These are phyloP conservation scores for Knipowitschia caucasica DNA, from an alignment of 2,797 vertebrate species.

Conservation along the genomic window DNA sequence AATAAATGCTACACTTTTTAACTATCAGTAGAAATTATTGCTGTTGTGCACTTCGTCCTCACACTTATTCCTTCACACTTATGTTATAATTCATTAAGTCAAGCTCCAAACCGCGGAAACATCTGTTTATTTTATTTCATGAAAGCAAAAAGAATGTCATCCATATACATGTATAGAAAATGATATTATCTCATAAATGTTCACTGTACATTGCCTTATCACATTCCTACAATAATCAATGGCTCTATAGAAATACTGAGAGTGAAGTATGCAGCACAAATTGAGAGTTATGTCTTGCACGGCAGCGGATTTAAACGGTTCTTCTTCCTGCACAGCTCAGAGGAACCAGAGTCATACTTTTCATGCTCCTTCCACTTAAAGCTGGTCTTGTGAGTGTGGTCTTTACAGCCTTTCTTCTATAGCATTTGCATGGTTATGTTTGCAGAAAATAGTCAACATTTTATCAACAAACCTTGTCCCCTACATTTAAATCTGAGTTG, in stretches of 20 bases:
- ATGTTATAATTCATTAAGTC: background rate
- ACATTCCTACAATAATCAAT: constrained; percentile 23
- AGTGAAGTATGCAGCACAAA: constrained; percentile 22
- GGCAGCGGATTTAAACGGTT: constrained; percentile 22
- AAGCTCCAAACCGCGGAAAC: background rate
- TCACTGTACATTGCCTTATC: background rate
- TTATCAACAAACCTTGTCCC: too few relatives aligned
- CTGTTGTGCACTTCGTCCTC: background rate
- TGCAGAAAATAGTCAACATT: too few relatives aligned
- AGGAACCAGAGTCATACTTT: background rate
- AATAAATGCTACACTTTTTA: constrained; percentile 23
- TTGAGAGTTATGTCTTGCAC: constrained; percentile 42
- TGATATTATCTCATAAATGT: background rate
- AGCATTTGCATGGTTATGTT: background rate
- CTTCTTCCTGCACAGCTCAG: constrained; percentile 1
- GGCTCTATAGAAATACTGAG: constrained; percentile 41
- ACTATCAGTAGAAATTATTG: constrained; percentile 25
- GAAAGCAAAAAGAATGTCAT: background rate
- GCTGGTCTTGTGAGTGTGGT: constrained; percentile 11
- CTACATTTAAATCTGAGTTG: too few relatives aligned
- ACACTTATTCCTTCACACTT: background rate
- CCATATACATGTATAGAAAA: background rate
- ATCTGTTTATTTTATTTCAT: background rate
- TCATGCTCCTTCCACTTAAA: background rate
- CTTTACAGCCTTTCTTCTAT: background rate